Evolutionary conservation across 1,140 invertebrate species (phyloP).

Genomic region (Papilio polytes): DNA sequence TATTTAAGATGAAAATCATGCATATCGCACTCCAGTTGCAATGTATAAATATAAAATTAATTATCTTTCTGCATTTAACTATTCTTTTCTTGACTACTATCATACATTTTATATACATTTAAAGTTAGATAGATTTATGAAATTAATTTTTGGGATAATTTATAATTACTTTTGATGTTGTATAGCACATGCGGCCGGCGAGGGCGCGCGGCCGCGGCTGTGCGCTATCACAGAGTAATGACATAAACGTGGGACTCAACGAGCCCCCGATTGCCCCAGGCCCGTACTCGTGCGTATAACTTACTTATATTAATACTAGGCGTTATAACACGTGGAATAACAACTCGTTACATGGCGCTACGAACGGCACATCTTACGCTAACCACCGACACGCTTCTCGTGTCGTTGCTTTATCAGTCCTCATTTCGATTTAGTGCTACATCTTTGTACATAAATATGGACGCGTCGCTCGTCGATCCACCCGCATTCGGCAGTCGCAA

Average conservation of each 20-base stretch:
- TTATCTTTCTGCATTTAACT: constrained; percentile 66
- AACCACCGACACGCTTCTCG: constrained; percentile 54
- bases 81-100: constrained; percentile 71
- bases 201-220: constrained; percentile 62
- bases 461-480: constrained; percentile 49
- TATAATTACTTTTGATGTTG: constrained; percentile 80
- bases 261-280: constrained; percentile 78
- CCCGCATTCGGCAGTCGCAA: constrained; percentile 27
- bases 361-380: constrained; percentile 66
- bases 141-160: constrained; percentile 84
- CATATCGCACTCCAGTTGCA: constrained; percentile 77
- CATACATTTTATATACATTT: constrained; percentile 81
- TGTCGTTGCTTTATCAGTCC: constrained; percentile 64
- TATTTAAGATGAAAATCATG: constrained; percentile 74
- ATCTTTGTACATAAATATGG: constrained; percentile 57
- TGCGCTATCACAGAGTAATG: constrained; percentile 83
- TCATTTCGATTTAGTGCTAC: constrained; percentile 49
- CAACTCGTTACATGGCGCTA: constrained; percentile 74
- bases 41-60: constrained; percentile 68
- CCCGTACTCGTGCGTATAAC: constrained; percentile 79
- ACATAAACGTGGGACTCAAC: constrained; percentile 74
- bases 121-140: constrained; percentile 78
- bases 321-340: constrained; percentile 77
- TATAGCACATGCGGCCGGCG: constrained; percentile 72
- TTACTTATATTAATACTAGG: constrained; percentile 79